phyloP scores from a whole-genome alignment of 2,113 vertebrate genomes.

The Balaenoptera acutorostrata region DNA sequence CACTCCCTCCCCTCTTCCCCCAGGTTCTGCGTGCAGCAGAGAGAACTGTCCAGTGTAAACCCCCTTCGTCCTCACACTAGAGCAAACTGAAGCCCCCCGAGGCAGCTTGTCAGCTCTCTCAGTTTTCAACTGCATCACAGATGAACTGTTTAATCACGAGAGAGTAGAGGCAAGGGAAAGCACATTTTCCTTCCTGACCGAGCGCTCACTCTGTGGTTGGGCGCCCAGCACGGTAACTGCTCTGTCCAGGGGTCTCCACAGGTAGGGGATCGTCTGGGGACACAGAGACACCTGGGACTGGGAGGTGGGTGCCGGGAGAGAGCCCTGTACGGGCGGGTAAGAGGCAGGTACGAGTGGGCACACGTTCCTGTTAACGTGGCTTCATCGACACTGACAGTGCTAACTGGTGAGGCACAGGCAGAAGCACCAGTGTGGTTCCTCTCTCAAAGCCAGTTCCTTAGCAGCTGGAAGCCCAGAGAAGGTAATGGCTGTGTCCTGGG shows the following conservation, averaged over 20 bases:
- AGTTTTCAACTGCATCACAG: not conserved
- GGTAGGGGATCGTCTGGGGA: not conserved
- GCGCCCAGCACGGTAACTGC: too few species aligned
- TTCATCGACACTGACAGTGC: not conserved
- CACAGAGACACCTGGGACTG: not conserved
- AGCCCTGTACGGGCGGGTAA: accelerated
- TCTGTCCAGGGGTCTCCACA: not conserved
- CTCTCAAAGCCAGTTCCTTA: not conserved
- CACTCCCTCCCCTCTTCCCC: too few species aligned
- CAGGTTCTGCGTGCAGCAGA: too few species aligned
- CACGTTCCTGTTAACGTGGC: not conserved
- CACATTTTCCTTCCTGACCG: too few species aligned
- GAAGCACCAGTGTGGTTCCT: not conserved
- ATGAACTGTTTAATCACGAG: not conserved
- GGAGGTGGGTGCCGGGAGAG: not conserved
- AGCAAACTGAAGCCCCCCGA: not conserved
- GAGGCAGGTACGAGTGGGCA: not conserved
- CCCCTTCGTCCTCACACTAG: not conserved
- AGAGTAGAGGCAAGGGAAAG: not conserved
- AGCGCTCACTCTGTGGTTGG: accelerated
- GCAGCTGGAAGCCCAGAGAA: not conserved
- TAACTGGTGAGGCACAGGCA: not conserved
- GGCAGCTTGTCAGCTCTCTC: not conserved
- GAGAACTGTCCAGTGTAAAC: not conserved
- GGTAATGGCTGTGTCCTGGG: not conserved